Base-by-base conservation (phyloP, 2,888 invertebrate species). In the Conchocele bisecta region DNA sequence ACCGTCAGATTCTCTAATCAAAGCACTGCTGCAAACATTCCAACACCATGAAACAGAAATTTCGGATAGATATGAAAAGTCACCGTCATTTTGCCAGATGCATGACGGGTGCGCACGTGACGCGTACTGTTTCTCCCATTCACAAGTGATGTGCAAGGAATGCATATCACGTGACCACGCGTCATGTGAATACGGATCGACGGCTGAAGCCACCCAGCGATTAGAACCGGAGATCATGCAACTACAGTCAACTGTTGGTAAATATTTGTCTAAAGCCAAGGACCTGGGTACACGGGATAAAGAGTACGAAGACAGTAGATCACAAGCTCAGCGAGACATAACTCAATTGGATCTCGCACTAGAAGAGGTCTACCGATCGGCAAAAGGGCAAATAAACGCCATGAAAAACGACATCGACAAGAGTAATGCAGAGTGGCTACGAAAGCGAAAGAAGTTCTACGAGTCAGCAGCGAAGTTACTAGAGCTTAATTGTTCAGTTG, bases 71-170 rank as follows among this genome's bases (percentile, higher is more conserved):
- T 33, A 74, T 39, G 48, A 46, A 22, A 39, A 58, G 22, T n/a
- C 39, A 11, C 53, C 41, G 7, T 58, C 41, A 26, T 13, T 33
- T 11, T 74, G 74, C 20, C 26, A 35, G 4, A 9, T 39, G 13
- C 74, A 74, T 60, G 51, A 58, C 15, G 65, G 65, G 3, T 69
- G 65, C 37, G 37, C 37, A 26, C 46, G 46, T 4, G 74, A 69
- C 11, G 74, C 68, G 15, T 74, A 65, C 29, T 74, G 74, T 46
- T 65, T 65, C 33, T 65, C 68, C 26, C 74, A 74, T 74, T 39
- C 65, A 28, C 54, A 57, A 26, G 20, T 65, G 22, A 44, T 74
- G 20, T 74, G 74, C 31, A 69, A 69, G 74, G 74, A 74, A 57
- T 74, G 74, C 35, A 69, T 69, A 1, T 60, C 64, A 9, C 59